Conservation (phyloP, 2,797 vertebrate species). For the Gymnocypris eckloni region DNA sequence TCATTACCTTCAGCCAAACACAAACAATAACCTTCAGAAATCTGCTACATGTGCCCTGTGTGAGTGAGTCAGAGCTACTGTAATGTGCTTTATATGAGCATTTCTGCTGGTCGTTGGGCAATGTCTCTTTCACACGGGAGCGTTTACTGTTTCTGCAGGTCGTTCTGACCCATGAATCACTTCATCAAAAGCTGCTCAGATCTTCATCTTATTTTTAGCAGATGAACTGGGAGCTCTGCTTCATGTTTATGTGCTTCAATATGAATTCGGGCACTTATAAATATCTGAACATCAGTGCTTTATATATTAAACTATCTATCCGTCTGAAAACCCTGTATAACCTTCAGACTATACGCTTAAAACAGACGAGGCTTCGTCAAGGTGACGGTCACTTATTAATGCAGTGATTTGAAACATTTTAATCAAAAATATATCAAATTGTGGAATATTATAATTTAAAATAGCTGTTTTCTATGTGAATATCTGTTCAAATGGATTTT, state of each 20-base stretch:
- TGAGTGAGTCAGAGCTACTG: neutral
- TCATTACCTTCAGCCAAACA: constrained; percentile 56
- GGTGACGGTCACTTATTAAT: neutral
- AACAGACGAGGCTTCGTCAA: neutral
- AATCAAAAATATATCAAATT: no score
- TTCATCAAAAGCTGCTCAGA: neutral
- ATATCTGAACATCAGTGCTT: neutral
- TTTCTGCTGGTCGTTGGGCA: neutral
- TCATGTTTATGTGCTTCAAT: neutral
- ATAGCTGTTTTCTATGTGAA: no score
- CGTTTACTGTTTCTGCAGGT: neutral
- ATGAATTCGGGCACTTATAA: neutral
- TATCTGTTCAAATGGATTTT: no score
- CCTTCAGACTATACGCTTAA: neutral
- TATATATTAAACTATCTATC: neutral
- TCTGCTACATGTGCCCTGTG: neutral
- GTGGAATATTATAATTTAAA: no score
- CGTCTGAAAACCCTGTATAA: neutral
- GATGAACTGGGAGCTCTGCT: neutral
- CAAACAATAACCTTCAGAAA: constrained; percentile 41
- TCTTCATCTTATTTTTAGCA: neutral
- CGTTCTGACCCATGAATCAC: neutral
- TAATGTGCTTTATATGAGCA: neutral
- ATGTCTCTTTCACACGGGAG: neutral
- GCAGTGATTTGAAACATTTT: no score